A percentile compares a stretch with the other conserved stretches of the same genome.
Conservation (phyloP, 2,113 vertebrate species). For the Formicarius rufipectus region DNA sequence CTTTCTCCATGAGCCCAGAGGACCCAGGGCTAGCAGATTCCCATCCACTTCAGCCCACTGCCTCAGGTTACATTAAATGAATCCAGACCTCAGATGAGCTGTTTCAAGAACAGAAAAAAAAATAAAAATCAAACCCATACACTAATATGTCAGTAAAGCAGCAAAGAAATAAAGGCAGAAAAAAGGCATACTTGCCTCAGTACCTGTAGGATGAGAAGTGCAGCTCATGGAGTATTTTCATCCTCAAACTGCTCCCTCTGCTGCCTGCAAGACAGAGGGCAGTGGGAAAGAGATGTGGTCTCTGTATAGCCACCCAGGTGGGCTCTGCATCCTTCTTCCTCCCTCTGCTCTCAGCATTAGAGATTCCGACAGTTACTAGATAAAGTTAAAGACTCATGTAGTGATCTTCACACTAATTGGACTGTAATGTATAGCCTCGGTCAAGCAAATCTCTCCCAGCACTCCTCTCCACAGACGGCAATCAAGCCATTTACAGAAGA, state of each 20-base stretch:
- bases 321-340: conserved; percentile 63
- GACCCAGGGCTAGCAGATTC: neutral
- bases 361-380: conserved; percentile 76
- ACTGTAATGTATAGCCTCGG: conserved; percentile 83
- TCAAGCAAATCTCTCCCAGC: conserved; percentile 81
- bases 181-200: neutral
- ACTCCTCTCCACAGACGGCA: conserved; percentile 76
- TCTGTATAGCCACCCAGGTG: conserved; percentile 2
- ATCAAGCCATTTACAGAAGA: conserved; percentile 84
- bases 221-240: neutral
- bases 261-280: conserved; percentile 22
- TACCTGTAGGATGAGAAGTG: neutral
- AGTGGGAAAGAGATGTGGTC: neutral
- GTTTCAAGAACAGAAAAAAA: neutral
- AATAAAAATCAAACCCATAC: neutral
- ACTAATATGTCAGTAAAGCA: neutral
- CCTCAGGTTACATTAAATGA: conserved; percentile 10
- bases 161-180: neutral
- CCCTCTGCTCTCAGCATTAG: conserved; percentile 67
- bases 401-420: conserved; percentile 83
- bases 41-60: neutral
- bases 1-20: neutral
- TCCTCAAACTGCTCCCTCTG: conserved; percentile 50
- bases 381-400: conserved; percentile 81
- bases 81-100: conserved; percentile 1